Evolutionary conservation across 23 tunicate species (phyloP).

Genomic region (Styela plicata): DNA sequence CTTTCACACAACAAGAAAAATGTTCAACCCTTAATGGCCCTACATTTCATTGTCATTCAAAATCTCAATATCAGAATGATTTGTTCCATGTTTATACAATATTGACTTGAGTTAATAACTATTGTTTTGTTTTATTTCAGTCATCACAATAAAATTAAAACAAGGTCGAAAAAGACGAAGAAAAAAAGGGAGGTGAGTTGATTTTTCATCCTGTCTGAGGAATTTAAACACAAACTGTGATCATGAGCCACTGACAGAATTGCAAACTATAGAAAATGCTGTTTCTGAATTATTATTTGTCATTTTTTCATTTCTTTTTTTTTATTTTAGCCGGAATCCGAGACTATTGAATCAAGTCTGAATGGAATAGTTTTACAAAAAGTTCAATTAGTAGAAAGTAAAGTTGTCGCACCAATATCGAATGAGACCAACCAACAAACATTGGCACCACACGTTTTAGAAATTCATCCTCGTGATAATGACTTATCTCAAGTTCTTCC

Average conservation of each 20-base stretch:
- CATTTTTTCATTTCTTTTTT: too few relatives aligned
- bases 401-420: background rate
- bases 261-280: too few relatives aligned
- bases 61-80: too few relatives aligned
- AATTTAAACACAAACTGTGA: too few relatives aligned
- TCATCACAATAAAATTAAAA: background rate
- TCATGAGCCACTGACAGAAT: too few relatives aligned
- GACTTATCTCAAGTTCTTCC: background rate
- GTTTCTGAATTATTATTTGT: background rate
- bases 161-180: background rate
- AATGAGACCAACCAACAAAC: background rate
- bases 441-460: background rate
- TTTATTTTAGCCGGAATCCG: background rate
- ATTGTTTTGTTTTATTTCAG: background rate
- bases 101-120: too few relatives aligned
- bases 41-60: too few relatives aligned
- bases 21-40: too few relatives aligned
- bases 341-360: background rate
- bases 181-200: background rate
- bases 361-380: background rate
- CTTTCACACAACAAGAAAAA: too few relatives aligned
- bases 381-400: background rate
- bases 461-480: background rate
- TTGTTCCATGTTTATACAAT: too few relatives aligned
- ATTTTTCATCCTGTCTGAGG: too few relatives aligned